phyloP scores from a whole-genome alignment of 2,797 vertebrate genomes.

The Pangasius sanitwongsei region DNA sequence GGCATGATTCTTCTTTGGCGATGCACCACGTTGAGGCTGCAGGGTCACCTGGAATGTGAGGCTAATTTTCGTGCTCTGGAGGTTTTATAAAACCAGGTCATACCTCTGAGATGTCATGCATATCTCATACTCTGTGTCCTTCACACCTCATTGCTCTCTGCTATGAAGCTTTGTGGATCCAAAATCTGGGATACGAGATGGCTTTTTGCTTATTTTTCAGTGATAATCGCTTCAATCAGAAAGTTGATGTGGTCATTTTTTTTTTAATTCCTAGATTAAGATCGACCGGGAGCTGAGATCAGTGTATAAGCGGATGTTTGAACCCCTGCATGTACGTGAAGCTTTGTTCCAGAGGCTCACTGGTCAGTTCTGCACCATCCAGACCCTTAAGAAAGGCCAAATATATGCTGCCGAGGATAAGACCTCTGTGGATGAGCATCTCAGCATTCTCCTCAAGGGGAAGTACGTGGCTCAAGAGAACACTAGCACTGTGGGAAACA shows the following conservation, averaged over 20 bases:
- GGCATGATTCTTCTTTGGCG: background rate
- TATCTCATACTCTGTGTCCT: background rate
- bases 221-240: background rate
- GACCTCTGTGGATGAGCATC: conserved; percentile 94
- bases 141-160: background rate
- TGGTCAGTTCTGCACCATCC: conserved; percentile 95
- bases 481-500: background rate
- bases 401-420: conserved; percentile 93
- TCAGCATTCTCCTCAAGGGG: conserved; percentile 96
- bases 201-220: background rate
- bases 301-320: conserved; percentile 91
- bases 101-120: conserved; percentile 11
- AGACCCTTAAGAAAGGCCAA: conserved; percentile 88
- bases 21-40: background rate
- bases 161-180: background rate
- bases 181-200: background rate
- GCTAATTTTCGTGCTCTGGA: background rate
- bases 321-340: conserved; percentile 91
- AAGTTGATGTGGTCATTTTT: background rate
- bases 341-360: conserved; percentile 92
- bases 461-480: conserved; percentile 79
- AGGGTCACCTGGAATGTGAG: background rate
- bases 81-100: conserved; percentile 27
- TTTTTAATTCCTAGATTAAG: conserved; percentile 82
- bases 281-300: conserved; percentile 90